Evolutionary conservation across 2,113 vertebrate genomes (phyloP).

Genomic region (Danio rerio): DNA sequence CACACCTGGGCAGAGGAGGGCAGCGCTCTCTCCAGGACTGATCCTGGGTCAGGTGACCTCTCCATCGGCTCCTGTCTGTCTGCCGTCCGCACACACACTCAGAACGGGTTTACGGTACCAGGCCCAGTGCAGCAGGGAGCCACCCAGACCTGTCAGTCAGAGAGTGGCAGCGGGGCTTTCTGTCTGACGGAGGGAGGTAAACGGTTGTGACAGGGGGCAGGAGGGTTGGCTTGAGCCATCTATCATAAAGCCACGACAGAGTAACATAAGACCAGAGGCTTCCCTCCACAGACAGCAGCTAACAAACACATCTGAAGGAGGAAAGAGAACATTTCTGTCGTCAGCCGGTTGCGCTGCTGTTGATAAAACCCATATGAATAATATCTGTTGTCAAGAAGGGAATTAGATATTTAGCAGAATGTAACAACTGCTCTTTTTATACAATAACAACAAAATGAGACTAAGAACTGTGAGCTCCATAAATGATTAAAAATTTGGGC

Average conservation of each 20-base stretch:
- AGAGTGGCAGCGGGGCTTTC: constrained; percentile 19
- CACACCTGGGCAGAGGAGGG: constrained; percentile 73
- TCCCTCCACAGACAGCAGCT: constrained; percentile 54
- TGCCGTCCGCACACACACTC: constrained; percentile 19
- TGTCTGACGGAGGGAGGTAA: constrained; percentile 64
- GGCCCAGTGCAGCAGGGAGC: constrained; percentile 55
- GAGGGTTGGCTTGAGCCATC: constrained; percentile 74
- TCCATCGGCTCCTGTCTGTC: constrained; percentile 62
- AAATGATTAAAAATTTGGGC: too few species aligned
- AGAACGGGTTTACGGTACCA: constrained; percentile 55
- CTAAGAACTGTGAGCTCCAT: too few species aligned
- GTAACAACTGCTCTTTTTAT: not conserved
- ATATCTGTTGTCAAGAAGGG: not conserved
- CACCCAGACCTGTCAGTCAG: constrained; percentile 59
- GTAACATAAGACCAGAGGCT: constrained; percentile 76
- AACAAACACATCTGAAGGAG: constrained; percentile 21
- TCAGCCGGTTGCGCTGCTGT: not conserved
- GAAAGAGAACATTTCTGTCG: constrained; percentile 3
- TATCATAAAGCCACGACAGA: constrained; percentile 75
- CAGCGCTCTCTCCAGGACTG: constrained; percentile 54
- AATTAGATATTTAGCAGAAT: not conserved
- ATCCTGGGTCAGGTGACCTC: constrained; percentile 58
- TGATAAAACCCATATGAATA: constrained; percentile 31
- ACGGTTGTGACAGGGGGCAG: constrained; percentile 73
- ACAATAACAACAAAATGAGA: too few species aligned